Evolutionary conservation across 2,113 vertebrate species (phyloP).

Genomic region (Rhinogobius similis): DNA sequence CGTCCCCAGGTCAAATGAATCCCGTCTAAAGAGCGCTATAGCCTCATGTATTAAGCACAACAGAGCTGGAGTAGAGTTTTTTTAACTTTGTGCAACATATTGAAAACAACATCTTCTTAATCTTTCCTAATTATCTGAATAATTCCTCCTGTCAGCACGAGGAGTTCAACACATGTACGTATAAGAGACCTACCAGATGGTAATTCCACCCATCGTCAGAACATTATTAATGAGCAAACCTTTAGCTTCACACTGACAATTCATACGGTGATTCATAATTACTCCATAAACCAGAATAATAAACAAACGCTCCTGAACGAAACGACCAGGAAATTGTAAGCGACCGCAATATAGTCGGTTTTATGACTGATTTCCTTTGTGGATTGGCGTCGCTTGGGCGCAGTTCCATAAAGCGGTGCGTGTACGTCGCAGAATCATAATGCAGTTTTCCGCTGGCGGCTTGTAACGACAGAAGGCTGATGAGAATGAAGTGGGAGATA

Average conservation of each 20-base stretch:
- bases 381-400: slow-evolving; percentile 14
- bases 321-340: slow-evolving; percentile 25
- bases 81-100: not conserved
- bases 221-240: slow-evolving; percentile 1
- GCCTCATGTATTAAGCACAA: too few relatives aligned
- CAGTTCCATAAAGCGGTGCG: slow-evolving; percentile 24
- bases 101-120: not conserved
- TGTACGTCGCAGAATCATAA: not conserved
- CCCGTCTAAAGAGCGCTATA: too few relatives aligned
- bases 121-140: not conserved
- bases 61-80: too few relatives aligned
- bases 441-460: slow-evolving; percentile 18
- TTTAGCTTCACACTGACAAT: not conserved
- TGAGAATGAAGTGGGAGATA: slow-evolving; percentile 39
- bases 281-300: not conserved
- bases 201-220: not conserved
- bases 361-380: slow-evolving; percentile 28
- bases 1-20: too few relatives aligned
- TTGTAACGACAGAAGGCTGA: slow-evolving; percentile 23
- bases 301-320: not conserved
- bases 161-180: not conserved
- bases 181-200: not conserved
- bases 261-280: not conserved
- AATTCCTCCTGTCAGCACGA: not conserved
- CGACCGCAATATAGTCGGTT: not conserved